A percentile compares a stretch with the other conserved stretches of the same genome.
These are phyloP conservation scores for Cyprinodon tularosa DNA, from an alignment of 2,113 vertebrate genomes.

Conservation along the genomic window DNA sequence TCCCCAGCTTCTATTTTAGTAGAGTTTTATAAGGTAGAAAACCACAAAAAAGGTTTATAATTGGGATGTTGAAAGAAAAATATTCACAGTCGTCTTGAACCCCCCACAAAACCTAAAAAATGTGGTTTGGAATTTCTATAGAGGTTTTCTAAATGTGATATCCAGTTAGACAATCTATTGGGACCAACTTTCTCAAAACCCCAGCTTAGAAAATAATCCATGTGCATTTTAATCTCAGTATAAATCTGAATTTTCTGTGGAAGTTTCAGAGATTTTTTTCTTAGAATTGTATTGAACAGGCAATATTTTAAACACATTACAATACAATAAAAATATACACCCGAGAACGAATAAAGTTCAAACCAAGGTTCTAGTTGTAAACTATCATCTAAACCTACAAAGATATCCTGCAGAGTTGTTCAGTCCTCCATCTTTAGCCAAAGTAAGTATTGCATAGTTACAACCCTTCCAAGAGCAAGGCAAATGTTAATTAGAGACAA, in stretches of 20 bases:
- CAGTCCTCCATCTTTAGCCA: neutral
- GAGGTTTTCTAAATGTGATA: neutral
- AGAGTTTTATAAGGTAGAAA: neutral
- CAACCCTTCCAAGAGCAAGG: neutral
- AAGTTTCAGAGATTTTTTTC: neutral
- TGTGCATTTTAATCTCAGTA: neutral
- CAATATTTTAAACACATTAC: neutral
- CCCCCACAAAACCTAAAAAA: too few relatives aligned
- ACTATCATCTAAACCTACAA: neutral
- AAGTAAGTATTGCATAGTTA: neutral
- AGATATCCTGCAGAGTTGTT: neutral
- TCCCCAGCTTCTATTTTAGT: neutral
- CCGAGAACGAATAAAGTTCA: neutral
- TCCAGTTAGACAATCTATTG: neutral
- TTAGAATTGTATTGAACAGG: neutral
- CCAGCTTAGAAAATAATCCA: neutral
- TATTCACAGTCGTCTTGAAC: neutral
- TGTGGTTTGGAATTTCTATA: neutral
- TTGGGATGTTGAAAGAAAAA: neutral
- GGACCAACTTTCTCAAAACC: neutral
- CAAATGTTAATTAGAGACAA: neutral
- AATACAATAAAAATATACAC: neutral
- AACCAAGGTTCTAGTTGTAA: neutral
- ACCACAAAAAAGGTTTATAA: neutral
- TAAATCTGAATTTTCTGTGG: neutral